Evolutionary conservation across 2,888 invertebrate species (phyloP), one percentile per base, ranked within the genome.

Genomic region (Lordiphosa andalusiaca): DNA sequence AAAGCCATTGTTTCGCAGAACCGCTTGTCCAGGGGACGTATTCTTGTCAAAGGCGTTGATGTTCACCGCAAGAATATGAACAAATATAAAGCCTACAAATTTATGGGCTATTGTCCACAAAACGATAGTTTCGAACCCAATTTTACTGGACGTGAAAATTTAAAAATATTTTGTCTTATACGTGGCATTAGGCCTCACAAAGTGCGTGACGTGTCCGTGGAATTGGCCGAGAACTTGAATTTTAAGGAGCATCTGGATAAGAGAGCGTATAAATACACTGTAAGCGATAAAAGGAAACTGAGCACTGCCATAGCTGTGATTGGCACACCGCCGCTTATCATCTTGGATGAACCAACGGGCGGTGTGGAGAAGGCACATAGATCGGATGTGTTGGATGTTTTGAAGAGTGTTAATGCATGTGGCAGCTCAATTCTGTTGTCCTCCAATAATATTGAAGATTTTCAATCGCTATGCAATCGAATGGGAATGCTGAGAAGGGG

Each of bases 361-460:
- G 57, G 59, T 10, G 49, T 60, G 9, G 57, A 60, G 21, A 57
- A 30, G 9, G 50, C 40, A 1, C 60, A 58, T 35, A 42, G 58
- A 10, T 13, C 33, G 1, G 39, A 60, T 44, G 42, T 60, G 10
- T 44, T 50, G 49, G 44, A 56, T 38, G 35, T 49, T 10, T 33
- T 59, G 4, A 59, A 49, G 19, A 13, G 56, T 33, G 56, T 59
- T 6, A 56, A 48, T 12, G 35, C 55, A 7, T 50, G 56, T 44
- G 59, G 59, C 23, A 59, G 59, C 10, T 36, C 59, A 0, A 59
- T 59, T 6, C 33, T 59, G 6, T 6, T 59, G 6, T 59, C 59
- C n/a, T 55, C 56, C 9, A 56, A 56, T 19, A 59, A 59, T 25
- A 46, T 56, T 0, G 59, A 56, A 9, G 56, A 59, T 19, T 57